A percentile compares a stretch with the other conserved stretches of the same genome.
phyloP scores from a whole-genome alignment of 2,797 vertebrate species.

The Falco concolor region DNA sequence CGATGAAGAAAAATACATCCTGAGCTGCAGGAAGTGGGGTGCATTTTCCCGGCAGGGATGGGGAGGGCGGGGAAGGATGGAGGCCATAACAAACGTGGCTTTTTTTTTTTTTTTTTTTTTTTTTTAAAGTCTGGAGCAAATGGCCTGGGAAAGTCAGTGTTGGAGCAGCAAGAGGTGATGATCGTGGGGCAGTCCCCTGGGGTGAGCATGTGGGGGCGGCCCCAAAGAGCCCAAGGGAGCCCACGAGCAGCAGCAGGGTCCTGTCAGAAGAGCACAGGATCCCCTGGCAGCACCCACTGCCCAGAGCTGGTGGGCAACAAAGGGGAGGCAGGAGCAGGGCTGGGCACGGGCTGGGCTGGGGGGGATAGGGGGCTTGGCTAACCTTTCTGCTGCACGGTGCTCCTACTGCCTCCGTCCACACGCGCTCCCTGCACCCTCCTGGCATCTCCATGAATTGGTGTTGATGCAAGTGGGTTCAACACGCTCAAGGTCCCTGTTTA shows the following conservation, averaged over 20 bases:
- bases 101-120: background rate
- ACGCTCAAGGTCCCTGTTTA: background rate
- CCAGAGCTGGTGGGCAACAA: background rate
- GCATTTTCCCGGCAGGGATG: background rate
- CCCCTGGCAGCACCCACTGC: accelerated
- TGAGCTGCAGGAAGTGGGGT: background rate
- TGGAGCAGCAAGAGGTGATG: background rate
- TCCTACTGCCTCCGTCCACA: background rate
- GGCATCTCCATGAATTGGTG: accelerated
- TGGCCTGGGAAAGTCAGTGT: background rate
- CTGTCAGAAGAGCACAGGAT: background rate
- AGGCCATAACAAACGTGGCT: background rate
- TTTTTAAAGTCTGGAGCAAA: background rate
- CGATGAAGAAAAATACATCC: slow-evolving; percentile 28
- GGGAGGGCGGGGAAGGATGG: background rate
- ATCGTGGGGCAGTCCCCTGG: background rate
- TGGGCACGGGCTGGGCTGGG: background rate
- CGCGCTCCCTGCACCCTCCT: accelerated
- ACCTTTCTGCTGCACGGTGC: background rate
- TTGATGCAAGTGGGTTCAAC: background rate
- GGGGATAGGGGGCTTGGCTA: background rate
- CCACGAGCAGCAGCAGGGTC: background rate
- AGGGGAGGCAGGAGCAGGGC: background rate
- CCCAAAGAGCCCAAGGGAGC: background rate
- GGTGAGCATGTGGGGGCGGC: background rate